phyloP scores from a whole-genome alignment of 2,113 vertebrate genomes.

The Poeciliopsis prolifica region DNA sequence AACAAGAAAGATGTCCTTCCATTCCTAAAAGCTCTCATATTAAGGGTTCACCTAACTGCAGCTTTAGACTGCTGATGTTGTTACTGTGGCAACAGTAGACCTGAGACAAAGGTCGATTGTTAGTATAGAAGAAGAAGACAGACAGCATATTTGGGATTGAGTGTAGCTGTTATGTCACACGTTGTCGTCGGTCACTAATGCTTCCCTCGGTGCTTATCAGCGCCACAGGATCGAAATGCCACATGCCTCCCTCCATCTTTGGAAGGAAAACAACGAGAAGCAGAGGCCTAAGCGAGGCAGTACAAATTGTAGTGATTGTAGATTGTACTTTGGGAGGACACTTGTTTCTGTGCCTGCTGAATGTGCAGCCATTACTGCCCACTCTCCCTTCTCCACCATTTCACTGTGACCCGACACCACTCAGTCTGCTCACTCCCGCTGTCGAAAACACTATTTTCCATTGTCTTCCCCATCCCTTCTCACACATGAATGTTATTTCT shows the following conservation, averaged over 20 bases:
- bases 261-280: background rate
- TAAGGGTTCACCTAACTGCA: too few relatives aligned
- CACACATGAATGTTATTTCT: background rate
- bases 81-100: too few relatives aligned
- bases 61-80: too few relatives aligned
- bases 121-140: constrained; percentile 22
- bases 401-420: background rate
- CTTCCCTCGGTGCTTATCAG: constrained; percentile 19
- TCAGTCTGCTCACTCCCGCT: background rate
- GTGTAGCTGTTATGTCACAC: constrained; percentile 10
- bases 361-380: constrained; percentile 5
- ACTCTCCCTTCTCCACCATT: background rate
- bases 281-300: background rate
- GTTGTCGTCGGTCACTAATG: constrained; percentile 12
- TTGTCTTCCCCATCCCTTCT: background rate
- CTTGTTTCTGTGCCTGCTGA: background rate
- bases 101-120: constrained; percentile 6
- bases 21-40: too few relatives aligned
- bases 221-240: background rate
- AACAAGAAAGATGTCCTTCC: too few relatives aligned
- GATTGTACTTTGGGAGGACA: background rate
- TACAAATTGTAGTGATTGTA: background rate
- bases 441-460: background rate
- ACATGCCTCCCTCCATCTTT: background rate
- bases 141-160: constrained; percentile 28